Conservation (phyloP, 2,888 invertebrate species). For the Anthrax anthrax region DNA sequence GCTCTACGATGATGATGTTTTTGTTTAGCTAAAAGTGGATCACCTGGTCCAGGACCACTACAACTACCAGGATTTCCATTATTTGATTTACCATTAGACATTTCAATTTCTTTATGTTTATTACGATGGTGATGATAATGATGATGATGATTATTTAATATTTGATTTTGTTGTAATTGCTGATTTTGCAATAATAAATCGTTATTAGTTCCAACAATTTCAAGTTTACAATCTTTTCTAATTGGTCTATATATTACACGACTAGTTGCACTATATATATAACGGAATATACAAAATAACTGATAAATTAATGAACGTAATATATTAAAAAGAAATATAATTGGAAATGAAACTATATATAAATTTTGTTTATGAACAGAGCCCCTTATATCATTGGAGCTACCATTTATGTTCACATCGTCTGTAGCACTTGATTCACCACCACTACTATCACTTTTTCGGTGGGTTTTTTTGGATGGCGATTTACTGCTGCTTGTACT, state of each 20-base stretch:
- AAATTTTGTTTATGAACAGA: conserved; percentile 80
- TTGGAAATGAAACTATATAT: conserved; percentile 75
- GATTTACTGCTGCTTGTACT: conserved; percentile 22
- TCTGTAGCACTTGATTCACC: conserved; percentile 23
- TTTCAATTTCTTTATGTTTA: conserved; percentile 23
- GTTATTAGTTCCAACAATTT: conserved; percentile 39
- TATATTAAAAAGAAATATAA: conserved; percentile 73
- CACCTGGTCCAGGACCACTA: conserved; percentile 54
- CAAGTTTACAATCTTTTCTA: conserved; percentile 41
- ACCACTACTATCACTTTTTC: conserved; percentile 29
- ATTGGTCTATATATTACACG: conserved; percentile 53
- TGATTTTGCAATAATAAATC: conserved; percentile 5
- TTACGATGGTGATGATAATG: conserved; percentile 14
- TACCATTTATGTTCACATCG: conserved; percentile 2
- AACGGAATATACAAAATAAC: conserved; percentile 72
- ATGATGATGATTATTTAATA: conserved; percentile 29
- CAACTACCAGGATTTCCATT: conserved; percentile 13
- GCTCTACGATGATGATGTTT: conserved; percentile 92
- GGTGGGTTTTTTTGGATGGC: conserved; percentile 27
- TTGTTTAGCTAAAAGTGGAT: conserved; percentile 76
- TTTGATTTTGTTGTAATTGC: conserved; percentile 19
- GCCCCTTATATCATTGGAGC: conserved; percentile 29
- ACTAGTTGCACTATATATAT: conserved; percentile 68
- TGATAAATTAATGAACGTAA: conserved; percentile 71
- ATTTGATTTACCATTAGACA: conserved; percentile 19